Conservation (phyloP, 2,113 vertebrate species). For the Thinocorus orbignyianus region DNA sequence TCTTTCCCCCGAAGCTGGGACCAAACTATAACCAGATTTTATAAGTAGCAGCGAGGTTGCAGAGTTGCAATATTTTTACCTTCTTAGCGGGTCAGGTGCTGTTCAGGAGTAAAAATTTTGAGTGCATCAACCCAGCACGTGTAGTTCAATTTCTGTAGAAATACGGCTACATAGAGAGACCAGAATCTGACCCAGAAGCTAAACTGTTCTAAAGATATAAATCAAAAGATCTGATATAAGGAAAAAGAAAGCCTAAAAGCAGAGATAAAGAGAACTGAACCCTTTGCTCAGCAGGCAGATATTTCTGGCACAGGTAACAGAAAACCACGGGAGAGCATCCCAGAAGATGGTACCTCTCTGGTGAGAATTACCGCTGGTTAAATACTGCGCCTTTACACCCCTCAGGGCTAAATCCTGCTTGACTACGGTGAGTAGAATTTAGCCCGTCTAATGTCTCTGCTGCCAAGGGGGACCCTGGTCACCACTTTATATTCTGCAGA, state of each 20-base stretch:
- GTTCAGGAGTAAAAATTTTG: not conserved
- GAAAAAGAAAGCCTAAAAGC: not conserved
- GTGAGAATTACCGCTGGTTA: not conserved
- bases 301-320: not conserved
- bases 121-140: not conserved
- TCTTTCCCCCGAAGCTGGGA: not conserved
- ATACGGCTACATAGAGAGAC: not conserved
- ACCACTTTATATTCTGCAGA: not conserved
- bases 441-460: not conserved
- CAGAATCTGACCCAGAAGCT: not conserved
- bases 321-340: not conserved
- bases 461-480: not conserved
- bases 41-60: not conserved
- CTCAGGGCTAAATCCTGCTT: not conserved
- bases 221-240: not conserved
- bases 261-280: not conserved
- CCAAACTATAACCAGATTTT: conserved; percentile 26
- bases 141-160: not conserved
- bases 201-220: not conserved
- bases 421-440: not conserved
- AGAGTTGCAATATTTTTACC: conserved; percentile 4
- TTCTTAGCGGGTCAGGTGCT: not conserved
- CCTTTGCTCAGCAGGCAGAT: not conserved
- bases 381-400: not conserved
- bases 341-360: not conserved